phyloP scores from a whole-genome alignment of 2,113 vertebrate species.

The Lethenteron reissneri region DNA sequence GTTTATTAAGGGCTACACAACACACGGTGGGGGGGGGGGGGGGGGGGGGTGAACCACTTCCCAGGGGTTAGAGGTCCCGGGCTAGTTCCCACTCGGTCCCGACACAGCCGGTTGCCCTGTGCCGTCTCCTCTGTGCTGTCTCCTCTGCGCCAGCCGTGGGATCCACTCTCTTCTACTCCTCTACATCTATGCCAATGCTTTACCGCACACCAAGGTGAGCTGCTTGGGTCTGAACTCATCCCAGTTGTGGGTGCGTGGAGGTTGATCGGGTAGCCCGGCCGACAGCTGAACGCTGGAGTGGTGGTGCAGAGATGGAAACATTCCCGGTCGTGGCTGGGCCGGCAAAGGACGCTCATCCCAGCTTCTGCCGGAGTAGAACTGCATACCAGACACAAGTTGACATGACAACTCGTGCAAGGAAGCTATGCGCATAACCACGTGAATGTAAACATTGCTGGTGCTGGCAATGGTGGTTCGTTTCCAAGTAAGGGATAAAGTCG shows the following conservation, averaged over 20 bases:
- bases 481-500: too few relatives aligned
- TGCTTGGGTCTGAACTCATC: constrained; percentile 14
- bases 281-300: constrained; percentile 9
- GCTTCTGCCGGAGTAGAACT: constrained; percentile 16
- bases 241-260: constrained; percentile 13
- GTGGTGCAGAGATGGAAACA: constrained; percentile 15
- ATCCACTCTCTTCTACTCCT: too few relatives aligned
- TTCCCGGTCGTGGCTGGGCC: constrained; percentile 9
- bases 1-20: too few relatives aligned
- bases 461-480: too few relatives aligned
- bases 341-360: constrained; percentile 10
- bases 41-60: too few relatives aligned
- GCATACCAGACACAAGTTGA: neutral
- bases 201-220: constrained; percentile 11
- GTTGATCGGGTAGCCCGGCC: neutral
- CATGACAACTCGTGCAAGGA: neutral
- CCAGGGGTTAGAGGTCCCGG: too few relatives aligned
- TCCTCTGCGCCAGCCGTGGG: too few relatives aligned
- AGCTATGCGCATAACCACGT: neutral
- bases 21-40: too few relatives aligned
- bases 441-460: too few relatives aligned
- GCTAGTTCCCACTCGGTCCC: too few relatives aligned
- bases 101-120: too few relatives aligned
- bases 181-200: neutral
- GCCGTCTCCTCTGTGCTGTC: too few relatives aligned